Conservation (phyloP, 2,113 vertebrate species). For the Penelope pileata region DNA sequence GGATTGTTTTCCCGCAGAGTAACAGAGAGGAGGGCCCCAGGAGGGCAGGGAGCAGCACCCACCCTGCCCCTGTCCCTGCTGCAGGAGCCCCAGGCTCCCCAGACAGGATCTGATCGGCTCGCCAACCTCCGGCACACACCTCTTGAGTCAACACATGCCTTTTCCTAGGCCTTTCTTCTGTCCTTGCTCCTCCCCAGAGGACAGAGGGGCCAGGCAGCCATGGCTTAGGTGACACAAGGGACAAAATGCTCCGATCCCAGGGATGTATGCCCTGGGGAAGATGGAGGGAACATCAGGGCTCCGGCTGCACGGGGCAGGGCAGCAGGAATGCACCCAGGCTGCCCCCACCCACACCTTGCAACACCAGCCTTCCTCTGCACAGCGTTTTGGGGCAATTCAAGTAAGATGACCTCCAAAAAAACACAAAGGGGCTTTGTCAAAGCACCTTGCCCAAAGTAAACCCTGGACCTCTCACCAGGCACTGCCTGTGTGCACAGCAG, state of each 20-base stretch:
- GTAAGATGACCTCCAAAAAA: neutral
- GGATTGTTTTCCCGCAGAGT: neutral
- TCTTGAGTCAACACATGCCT: neutral
- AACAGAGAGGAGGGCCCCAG: neutral
- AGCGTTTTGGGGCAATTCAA: neutral
- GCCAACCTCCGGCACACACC: rapidly evolving
- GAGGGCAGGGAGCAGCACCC: no score
- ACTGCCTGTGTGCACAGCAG: rapidly evolving
- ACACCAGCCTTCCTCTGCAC: neutral
- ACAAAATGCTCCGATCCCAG: neutral
- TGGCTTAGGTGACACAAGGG: neutral
- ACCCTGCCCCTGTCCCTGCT: neutral
- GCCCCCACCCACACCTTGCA: neutral
- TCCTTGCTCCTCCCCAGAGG: neutral
- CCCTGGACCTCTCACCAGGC: rapidly evolving
- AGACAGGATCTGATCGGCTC: neutral
- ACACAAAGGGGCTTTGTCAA: neutral
- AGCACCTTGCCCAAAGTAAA: neutral
- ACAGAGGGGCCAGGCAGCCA: neutral
- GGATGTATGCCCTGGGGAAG: neutral
- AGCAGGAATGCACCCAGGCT: neutral
- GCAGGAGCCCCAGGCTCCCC: neutral
- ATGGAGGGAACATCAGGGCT: neutral
- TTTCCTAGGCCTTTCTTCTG: neutral
- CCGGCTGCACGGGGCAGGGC: neutral